Conservation (phyloP, 2,797 vertebrate genomes). For the Champsocephalus gunnari region DNA sequence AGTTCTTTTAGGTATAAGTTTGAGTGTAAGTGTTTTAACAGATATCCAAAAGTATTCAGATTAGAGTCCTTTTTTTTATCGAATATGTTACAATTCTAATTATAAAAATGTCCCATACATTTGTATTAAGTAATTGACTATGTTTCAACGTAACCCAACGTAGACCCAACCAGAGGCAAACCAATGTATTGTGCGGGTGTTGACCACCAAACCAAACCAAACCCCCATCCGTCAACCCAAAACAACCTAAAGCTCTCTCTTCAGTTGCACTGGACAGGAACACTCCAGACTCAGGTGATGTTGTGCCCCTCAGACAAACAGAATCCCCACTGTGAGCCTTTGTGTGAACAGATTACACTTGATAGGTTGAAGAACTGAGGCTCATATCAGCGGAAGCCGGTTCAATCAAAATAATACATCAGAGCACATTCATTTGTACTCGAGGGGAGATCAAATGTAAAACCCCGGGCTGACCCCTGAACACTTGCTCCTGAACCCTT, state of each 20-base stretch:
- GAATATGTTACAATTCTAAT: no score
- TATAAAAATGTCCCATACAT: no score
- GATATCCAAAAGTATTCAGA: no score
- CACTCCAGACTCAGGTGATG: conserved; percentile 54
- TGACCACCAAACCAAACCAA: conserved; percentile 26
- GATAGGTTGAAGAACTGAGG: conserved; percentile 52
- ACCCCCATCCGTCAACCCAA: conserved; percentile 21
- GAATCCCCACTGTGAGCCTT: conserved; percentile 22
- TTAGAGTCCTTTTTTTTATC: no score
- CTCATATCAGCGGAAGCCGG: conserved; percentile 42
- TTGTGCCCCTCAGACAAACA: conserved; percentile 14
- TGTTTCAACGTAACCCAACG: no score
- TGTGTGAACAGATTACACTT: conserved; percentile 52
- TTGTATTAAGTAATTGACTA: no score
- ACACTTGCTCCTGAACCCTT: conserved; percentile 75
- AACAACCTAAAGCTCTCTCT: conserved; percentile 49
- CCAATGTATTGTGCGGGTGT: conserved; percentile 43
- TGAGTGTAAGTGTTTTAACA: no score
- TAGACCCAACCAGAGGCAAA: conserved; percentile 32
- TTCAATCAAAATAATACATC: conserved; percentile 66
- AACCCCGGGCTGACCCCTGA: conserved; percentile 70
- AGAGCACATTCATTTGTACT: conserved; percentile 60
- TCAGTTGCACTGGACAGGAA: conserved; percentile 35
- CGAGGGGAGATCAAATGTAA: conserved; percentile 70
- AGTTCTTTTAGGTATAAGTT: no score